A percentile compares a stretch with the other conserved stretches of the same genome.
These are phyloP conservation scores for Lampris incognitus DNA, from an alignment of 2,113 vertebrate species.

Conservation along the genomic window DNA sequence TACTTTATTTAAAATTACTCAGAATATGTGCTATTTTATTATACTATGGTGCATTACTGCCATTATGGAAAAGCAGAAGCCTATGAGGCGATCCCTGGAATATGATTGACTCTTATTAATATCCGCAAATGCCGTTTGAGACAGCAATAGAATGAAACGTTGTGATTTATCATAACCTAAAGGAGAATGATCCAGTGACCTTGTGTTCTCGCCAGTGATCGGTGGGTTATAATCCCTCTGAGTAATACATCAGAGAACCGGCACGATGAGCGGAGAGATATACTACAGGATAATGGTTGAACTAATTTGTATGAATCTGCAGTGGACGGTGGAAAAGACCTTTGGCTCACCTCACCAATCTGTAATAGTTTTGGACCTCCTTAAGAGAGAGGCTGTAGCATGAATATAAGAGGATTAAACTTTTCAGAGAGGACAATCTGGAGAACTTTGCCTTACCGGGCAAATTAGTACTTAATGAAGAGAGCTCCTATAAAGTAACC, in stretches of 20 bases:
- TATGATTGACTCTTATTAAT: background rate
- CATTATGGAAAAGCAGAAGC: background rate
- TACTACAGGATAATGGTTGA: slow-evolving; percentile 35
- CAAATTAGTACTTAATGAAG: slow-evolving; percentile 34
- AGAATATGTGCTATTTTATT: background rate
- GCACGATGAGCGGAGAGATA: slow-evolving; percentile 13
- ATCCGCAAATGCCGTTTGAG: background rate
- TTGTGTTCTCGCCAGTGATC: too few species aligned
- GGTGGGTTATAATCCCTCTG: background rate
- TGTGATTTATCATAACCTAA: background rate
- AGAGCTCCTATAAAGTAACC: background rate
- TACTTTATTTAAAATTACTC: too few species aligned
- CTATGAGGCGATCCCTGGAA: background rate
- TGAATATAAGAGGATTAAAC: slow-evolving; percentile 60
- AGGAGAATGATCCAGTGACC: background rate
- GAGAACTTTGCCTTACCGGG: slow-evolving; percentile 11
- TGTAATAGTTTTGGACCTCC: slow-evolving; percentile 7
- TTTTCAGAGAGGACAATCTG: slow-evolving; percentile 22
- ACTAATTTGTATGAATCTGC: slow-evolving; percentile 52
- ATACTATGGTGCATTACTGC: background rate
- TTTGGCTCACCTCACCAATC: slow-evolving; percentile 20
- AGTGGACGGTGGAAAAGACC: slow-evolving; percentile 33
- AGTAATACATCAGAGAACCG: background rate
- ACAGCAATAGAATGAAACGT: background rate
- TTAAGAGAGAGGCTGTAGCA: slow-evolving; percentile 23